phyloP scores from a whole-genome alignment of 2,797 vertebrate species.

The Sebastes variabilis region DNA sequence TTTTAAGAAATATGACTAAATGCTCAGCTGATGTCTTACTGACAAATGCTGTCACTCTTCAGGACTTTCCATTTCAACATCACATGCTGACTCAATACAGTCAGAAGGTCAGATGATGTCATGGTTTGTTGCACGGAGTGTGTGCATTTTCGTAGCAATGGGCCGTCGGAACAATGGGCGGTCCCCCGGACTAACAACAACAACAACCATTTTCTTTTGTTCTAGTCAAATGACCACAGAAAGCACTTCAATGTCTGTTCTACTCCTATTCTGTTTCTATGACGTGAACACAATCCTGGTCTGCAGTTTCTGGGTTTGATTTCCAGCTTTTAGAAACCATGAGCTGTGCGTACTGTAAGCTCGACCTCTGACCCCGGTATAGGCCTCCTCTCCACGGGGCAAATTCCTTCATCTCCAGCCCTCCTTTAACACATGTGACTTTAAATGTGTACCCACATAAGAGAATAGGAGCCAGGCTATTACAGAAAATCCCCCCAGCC shows the following conservation, averaged over 20 bases:
- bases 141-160: not conserved
- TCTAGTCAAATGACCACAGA: not conserved
- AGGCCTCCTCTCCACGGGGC: slow-evolving; percentile 41
- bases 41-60: not conserved
- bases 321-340: slow-evolving; percentile 35
- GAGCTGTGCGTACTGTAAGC: slow-evolving; percentile 46
- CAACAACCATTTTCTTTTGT: no score
- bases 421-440: slow-evolving; percentile 23
- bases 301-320: slow-evolving; percentile 48
- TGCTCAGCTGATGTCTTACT: not conserved
- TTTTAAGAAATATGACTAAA: slow-evolving; percentile 1
- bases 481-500: slow-evolving; percentile 1
- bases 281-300: not conserved
- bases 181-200: no score
- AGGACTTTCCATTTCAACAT: no score
- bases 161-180: no score
- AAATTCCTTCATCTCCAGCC: slow-evolving; percentile 53
- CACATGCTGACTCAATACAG: no score
- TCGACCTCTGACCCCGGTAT: slow-evolving; percentile 46
- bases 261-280: not conserved
- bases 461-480: not conserved
- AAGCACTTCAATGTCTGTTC: not conserved
- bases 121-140: not conserved
- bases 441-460: slow-evolving; percentile 33
- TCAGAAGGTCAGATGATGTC: not conserved